phyloP scores from a whole-genome alignment of 1,140 invertebrate species.

The Drosophila ananassae region DNA sequence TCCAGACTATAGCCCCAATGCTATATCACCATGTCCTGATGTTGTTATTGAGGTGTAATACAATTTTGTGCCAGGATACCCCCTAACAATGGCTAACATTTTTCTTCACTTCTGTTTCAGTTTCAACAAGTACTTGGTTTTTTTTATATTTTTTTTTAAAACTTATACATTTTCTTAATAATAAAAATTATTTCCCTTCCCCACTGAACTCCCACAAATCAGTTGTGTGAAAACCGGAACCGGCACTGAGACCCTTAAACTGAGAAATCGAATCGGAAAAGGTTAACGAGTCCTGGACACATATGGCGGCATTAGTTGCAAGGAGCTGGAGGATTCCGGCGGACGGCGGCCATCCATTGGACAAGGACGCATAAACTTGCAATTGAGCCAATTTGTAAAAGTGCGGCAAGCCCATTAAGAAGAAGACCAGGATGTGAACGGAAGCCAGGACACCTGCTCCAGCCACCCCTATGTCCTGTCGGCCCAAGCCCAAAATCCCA shows the following conservation, averaged over 20 bases:
- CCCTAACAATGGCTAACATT: slow-evolving; percentile 59
- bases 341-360: slow-evolving; percentile 25
- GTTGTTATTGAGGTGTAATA: slow-evolving; percentile 84
- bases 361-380: slow-evolving; percentile 72
- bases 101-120: no score
- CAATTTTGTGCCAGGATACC: slow-evolving; percentile 83
- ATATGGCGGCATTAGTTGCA: slow-evolving; percentile 77
- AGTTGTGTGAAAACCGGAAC: slow-evolving; percentile 15
- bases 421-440: slow-evolving; percentile 17
- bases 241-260: slow-evolving; percentile 27
- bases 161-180: neutral
- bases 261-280: slow-evolving; percentile 65
- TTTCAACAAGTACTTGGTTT: neutral
- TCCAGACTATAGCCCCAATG: slow-evolving; percentile 32
- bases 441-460: slow-evolving; percentile 42
- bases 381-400: slow-evolving; percentile 83
- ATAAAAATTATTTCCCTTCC: no score
- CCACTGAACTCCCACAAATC: neutral
- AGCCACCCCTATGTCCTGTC: neutral
- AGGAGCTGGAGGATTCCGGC: neutral
- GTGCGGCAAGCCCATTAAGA: slow-evolving; percentile 79
- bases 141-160: neutral
- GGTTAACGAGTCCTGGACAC: slow-evolving; percentile 77
- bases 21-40: slow-evolving; percentile 74
- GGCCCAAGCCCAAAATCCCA: neutral